phyloP scores from a whole-genome alignment of 1,140 invertebrate species.

The Branchinecta lynchi region DNA sequence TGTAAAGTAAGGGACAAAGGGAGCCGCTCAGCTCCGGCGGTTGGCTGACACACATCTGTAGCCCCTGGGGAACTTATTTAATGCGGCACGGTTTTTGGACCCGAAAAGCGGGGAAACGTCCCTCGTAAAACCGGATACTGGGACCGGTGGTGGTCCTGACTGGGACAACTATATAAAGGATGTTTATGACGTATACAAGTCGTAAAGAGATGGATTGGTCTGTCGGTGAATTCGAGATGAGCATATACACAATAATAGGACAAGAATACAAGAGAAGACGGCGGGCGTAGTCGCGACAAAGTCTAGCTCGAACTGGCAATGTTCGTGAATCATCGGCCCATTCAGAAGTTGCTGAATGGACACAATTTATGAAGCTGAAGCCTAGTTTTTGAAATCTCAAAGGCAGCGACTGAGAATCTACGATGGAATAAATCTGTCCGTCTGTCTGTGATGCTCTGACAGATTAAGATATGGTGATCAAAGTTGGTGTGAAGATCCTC shows the following conservation, averaged over 20 bases:
- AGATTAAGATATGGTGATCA: no score
- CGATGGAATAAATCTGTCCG: no score
- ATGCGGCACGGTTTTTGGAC: background rate
- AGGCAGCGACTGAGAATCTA: no score
- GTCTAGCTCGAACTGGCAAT: no score
- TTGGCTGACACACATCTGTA: background rate
- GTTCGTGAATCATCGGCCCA: no score
- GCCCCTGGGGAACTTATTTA: background rate
- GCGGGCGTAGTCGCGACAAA: no score
- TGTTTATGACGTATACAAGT: constrained; percentile 4
- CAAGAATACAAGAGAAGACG: background rate
- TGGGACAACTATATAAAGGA: background rate
- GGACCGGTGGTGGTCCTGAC: constrained; percentile 4
- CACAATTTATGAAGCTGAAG: no score
- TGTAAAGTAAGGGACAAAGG: background rate
- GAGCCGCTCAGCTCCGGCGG: background rate
- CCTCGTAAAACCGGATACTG: constrained; percentile 11
- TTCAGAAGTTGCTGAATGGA: no score
- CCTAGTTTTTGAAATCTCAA: no score
- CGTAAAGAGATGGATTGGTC: background rate
- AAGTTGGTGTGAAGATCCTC: no score
- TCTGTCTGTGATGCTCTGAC: no score
- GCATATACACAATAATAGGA: background rate
- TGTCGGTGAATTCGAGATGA: background rate
- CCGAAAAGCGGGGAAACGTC: background rate